phyloP scores from a whole-genome alignment of 2,888 invertebrate genomes.

The Cerastoderma edule region DNA sequence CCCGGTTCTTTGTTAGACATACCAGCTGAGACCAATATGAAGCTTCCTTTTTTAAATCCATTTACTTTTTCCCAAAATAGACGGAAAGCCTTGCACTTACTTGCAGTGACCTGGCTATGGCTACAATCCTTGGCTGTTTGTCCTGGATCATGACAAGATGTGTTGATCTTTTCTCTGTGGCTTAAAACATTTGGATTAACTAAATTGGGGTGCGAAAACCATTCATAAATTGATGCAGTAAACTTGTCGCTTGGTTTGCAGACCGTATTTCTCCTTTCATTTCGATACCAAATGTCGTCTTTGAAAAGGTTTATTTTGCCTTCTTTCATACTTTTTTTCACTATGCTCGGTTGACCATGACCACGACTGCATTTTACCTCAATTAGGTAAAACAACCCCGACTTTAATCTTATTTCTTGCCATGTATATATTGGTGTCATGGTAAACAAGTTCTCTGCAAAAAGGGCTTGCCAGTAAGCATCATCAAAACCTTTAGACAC shows the following conservation, averaged over 20 bases:
- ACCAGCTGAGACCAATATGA: slow-evolving; percentile 55
- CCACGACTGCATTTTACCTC: slow-evolving; percentile 41
- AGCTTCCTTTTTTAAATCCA: slow-evolving; percentile 48
- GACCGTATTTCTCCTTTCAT: slow-evolving; percentile 24
- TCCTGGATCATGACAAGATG: no score
- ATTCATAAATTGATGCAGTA: slow-evolving; percentile 39
- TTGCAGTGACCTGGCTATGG: no score
- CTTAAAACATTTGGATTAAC: no score
- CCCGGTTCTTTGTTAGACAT: slow-evolving; percentile 16
- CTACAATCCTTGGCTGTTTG: no score
- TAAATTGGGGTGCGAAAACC: no score
- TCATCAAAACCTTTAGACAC: slow-evolving; percentile 29
- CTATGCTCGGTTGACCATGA: slow-evolving; percentile 40
- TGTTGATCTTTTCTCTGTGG: no score
- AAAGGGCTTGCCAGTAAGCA: slow-evolving; percentile 28
- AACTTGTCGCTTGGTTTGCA: slow-evolving; percentile 31
- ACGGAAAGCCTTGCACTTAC: no score
- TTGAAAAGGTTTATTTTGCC: slow-evolving; percentile 13
- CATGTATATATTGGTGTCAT: slow-evolving; percentile 39
- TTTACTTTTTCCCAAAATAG: no score
- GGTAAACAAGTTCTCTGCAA: slow-evolving; percentile 31
- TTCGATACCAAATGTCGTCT: slow-evolving; percentile 52
- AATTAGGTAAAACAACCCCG: slow-evolving; percentile 40
- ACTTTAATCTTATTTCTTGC: slow-evolving; percentile 14
- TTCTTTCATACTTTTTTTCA: slow-evolving; percentile 14